A percentile compares a stretch with the other conserved stretches of the same genome.
These are phyloP conservation scores for Acrobasis consociella DNA, from an alignment of 2,888 invertebrate genomes.

Conservation along the genomic window DNA sequence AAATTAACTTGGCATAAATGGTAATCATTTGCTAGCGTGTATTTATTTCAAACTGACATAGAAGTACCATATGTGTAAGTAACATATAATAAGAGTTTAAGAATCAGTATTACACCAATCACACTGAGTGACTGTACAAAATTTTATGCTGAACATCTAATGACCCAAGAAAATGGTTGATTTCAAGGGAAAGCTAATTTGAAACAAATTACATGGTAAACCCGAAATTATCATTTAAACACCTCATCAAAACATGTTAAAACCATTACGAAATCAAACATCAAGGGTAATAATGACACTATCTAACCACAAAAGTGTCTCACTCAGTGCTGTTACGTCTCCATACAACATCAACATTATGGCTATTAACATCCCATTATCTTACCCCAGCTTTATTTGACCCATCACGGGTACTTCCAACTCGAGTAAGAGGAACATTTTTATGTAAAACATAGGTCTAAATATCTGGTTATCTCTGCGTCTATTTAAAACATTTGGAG, in stretches of 20 bases:
- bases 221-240: slow-evolving; percentile 16
- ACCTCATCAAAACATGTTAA: slow-evolving; percentile 6
- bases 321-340: slow-evolving; percentile 26
- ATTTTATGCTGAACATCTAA: background rate
- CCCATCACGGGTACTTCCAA: slow-evolving; percentile 10
- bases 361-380: slow-evolving; percentile 29
- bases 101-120: no score
- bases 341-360: slow-evolving; percentile 26
- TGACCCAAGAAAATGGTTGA: background rate
- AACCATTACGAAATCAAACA: slow-evolving; percentile 21
- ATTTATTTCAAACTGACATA: no score
- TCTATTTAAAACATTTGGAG: slow-evolving; percentile 6
- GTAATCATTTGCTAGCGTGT: no score
- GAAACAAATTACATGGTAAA: slow-evolving; percentile 1
- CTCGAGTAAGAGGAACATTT: background rate
- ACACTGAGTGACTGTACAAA: no score
- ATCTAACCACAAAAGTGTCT: slow-evolving; percentile 26
- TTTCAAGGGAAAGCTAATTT: background rate
- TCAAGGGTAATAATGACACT: slow-evolving; percentile 17
- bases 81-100: no score
- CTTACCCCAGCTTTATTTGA: slow-evolving; percentile 26
- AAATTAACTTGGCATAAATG: no score
- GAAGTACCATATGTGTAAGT: no score
- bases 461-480: background rate
- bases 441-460: slow-evolving; percentile 10